Conservation (phyloP, 2,113 vertebrate genomes). For the Platanista minor region DNA sequence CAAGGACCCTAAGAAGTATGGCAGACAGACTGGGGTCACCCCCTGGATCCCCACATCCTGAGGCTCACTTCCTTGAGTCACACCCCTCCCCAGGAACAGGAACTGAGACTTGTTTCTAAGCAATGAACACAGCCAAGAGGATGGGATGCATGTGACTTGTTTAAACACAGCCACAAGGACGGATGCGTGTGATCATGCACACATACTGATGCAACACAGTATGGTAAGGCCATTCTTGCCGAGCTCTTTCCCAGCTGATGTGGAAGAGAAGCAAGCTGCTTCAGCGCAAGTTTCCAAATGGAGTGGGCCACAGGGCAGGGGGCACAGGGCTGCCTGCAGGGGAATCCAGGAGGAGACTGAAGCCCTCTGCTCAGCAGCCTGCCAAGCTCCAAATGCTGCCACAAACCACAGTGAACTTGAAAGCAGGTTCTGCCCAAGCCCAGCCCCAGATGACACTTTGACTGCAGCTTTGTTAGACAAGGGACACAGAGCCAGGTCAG, state of each 20-base stretch:
- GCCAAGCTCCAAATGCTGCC: background rate
- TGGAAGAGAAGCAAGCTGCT: background rate
- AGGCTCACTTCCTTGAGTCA: fast-evolving
- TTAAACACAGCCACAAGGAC: background rate
- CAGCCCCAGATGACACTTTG: background rate
- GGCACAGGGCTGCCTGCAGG: too few relatives aligned
- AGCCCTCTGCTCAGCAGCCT: background rate
- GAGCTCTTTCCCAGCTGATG: background rate
- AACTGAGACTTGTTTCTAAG: background rate
- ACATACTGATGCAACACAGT: fast-evolving
- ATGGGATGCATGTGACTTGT: background rate
- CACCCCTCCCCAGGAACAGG: fast-evolving
- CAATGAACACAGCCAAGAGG: fast-evolving
- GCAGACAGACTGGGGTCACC: background rate
- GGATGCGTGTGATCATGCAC: background rate
- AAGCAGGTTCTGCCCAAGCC: background rate
- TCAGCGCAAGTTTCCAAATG: fast-evolving
- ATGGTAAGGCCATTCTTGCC: fast-evolving
- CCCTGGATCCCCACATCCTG: background rate
- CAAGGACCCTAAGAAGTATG: background rate
- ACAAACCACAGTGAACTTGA: fast-evolving
- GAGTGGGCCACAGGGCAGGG: background rate
- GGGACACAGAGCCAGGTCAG: fast-evolving
- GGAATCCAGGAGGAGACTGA: too few relatives aligned
- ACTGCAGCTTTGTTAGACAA: fast-evolving